A percentile compares a stretch with the other conserved stretches of the same genome.
phyloP scores from a whole-genome alignment of 2,888 invertebrate species.

The Sphinx pinastri region DNA sequence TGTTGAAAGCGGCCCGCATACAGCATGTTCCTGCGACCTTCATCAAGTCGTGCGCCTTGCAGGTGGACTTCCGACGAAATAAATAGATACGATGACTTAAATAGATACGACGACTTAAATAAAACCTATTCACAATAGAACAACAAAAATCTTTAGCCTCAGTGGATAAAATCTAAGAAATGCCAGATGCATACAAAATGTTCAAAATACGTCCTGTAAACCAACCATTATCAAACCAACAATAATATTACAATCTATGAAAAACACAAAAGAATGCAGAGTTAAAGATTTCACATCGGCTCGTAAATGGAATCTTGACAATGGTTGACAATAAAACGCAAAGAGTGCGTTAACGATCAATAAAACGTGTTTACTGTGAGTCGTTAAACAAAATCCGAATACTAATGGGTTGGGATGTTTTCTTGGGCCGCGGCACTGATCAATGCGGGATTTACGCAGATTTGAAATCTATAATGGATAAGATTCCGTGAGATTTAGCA shows the following conservation, averaged over 20 bases:
- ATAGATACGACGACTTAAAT: too few relatives aligned
- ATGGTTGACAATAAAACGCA: slow-evolving; percentile 77
- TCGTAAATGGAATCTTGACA: slow-evolving; percentile 75
- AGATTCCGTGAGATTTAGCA: slow-evolving; percentile 19
- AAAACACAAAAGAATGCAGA: slow-evolving; percentile 18
- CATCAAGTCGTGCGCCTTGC: too few relatives aligned
- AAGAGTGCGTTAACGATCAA: slow-evolving; percentile 78
- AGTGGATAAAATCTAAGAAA: too few relatives aligned
- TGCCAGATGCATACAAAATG: too few relatives aligned
- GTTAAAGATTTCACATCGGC: slow-evolving; percentile 58
- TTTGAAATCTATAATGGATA: slow-evolving; percentile 24
- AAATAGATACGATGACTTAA: too few relatives aligned
- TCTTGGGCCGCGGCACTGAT: slow-evolving; percentile 23
- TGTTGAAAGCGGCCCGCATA: too few relatives aligned
- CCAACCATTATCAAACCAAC: too few relatives aligned
- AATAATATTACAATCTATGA: not conserved
- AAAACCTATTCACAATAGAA: too few relatives aligned
- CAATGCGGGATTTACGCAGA: slow-evolving; percentile 17
- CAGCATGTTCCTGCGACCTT: too few relatives aligned
- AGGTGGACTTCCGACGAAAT: too few relatives aligned
- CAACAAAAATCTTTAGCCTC: too few relatives aligned
- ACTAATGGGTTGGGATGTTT: slow-evolving; percentile 48
- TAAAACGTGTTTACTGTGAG: slow-evolving; percentile 75
- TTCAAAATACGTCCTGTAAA: too few relatives aligned
- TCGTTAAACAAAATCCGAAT: slow-evolving; percentile 63